phyloP scores from a whole-genome alignment of 2,888 invertebrate species.

The Tetheella fluctuosa region DNA sequence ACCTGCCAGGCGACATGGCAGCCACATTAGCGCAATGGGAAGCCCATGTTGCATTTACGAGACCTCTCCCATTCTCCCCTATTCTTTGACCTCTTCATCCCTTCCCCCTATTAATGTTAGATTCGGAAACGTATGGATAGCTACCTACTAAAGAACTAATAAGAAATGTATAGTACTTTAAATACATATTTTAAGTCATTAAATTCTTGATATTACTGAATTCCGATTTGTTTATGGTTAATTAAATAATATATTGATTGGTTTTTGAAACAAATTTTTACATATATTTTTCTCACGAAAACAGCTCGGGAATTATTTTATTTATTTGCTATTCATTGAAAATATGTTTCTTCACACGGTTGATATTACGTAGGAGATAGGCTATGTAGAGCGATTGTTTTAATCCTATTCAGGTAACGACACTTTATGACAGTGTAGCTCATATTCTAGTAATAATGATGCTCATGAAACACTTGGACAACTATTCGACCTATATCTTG shows the following conservation, averaged over 20 bases:
- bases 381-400: conserved; percentile 5
- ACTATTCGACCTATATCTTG: not conserved
- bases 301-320: too few species aligned
- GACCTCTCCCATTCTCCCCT: conserved; percentile 36
- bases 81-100: conserved; percentile 33
- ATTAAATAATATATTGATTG: too few species aligned
- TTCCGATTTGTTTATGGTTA: too few species aligned
- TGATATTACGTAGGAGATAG: conserved; percentile 26
- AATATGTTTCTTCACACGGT: conserved; percentile 37
- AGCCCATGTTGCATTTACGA: conserved; percentile 61
- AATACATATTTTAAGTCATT: too few species aligned
- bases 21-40: conserved; percentile 66
- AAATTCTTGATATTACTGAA: too few species aligned
- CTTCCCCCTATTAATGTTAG: conserved; percentile 25
- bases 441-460: conserved; percentile 7
- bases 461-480: not conserved
- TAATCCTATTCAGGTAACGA: conserved; percentile 15
- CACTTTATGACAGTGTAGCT: conserved; percentile 13
- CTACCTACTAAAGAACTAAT: not conserved
- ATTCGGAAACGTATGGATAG: not conserved
- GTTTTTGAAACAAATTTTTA: too few species aligned
- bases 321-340: not conserved
- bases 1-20: conserved; percentile 68
- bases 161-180: too few species aligned
- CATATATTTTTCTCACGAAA: not conserved